Conservation (phyloP, 1,140 invertebrate species). For the Melipona quadrifasciata region DNA sequence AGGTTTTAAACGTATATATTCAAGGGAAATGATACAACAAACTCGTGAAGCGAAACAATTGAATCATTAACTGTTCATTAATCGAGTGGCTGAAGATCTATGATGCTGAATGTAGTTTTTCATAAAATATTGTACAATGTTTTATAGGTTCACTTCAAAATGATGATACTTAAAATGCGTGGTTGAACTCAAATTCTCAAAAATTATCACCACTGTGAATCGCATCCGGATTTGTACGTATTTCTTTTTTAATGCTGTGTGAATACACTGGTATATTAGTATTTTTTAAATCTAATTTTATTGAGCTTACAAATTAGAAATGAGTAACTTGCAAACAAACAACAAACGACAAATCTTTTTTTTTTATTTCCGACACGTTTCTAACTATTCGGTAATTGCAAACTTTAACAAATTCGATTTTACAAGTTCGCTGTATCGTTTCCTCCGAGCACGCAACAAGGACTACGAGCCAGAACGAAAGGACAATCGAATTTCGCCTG, state of each 20-base stretch:
- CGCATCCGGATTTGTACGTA: too few species aligned
- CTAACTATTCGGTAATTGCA: too few species aligned
- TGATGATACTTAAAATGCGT: background rate
- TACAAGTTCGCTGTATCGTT: background rate
- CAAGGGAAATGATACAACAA: background rate
- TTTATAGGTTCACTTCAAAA: background rate
- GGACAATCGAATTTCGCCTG: conserved; percentile 43
- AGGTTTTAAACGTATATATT: conserved; percentile 71
- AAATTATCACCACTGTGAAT: background rate
- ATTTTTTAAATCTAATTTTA: too few species aligned
- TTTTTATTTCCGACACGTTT: too few species aligned
- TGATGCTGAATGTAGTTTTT: too few species aligned
- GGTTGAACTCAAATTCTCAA: background rate
- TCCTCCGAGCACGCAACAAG: background rate
- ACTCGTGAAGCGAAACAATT: background rate
- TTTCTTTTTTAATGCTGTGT: too few species aligned
- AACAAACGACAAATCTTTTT: too few species aligned
- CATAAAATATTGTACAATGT: background rate
- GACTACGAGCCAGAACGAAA: background rate
- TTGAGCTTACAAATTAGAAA: too few species aligned
- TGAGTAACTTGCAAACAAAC: too few species aligned
- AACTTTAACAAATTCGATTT: too few species aligned
- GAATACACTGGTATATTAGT: too few species aligned
- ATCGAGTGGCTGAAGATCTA: background rate
- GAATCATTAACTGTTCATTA: background rate